A percentile compares a stretch with the other conserved stretches of the same genome.
These are phyloP conservation scores for Malacoraja senta DNA, from an alignment of 2,797 vertebrate genomes.

Conservation along the genomic window DNA sequence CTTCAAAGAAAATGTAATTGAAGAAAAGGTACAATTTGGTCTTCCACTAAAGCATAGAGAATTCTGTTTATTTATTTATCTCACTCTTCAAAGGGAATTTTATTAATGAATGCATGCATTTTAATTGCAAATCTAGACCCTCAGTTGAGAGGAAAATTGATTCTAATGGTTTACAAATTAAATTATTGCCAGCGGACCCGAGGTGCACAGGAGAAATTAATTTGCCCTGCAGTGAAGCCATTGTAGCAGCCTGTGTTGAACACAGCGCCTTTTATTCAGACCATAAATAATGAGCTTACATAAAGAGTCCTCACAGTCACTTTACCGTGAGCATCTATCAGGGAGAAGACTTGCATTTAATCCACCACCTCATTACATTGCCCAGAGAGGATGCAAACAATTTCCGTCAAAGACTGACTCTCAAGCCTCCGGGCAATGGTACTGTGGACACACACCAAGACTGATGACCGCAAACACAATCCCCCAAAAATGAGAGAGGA, in stretches of 20 bases:
- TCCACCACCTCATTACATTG: background rate
- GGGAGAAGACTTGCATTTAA: background rate
- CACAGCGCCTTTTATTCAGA: background rate
- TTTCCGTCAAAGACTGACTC: background rate
- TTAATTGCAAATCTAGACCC: conserved; percentile 45
- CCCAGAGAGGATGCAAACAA: background rate
- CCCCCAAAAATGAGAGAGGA: background rate
- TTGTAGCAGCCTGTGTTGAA: background rate
- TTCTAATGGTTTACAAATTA: conserved; percentile 45
- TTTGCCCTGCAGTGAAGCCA: background rate
- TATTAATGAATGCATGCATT: conserved; percentile 48
- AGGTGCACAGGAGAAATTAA: conserved; percentile 39
- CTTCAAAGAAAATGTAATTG: background rate
- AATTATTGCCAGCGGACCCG: conserved; percentile 39
- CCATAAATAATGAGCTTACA: background rate
- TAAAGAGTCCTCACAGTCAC: background rate
- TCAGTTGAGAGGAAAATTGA: conserved; percentile 45
- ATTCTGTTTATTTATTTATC: conserved; percentile 47
- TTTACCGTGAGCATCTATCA: background rate
- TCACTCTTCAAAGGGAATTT: conserved; percentile 45
- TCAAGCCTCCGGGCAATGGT: background rate
- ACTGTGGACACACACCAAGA: background rate
- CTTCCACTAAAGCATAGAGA: conserved; percentile 35
- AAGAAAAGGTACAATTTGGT: background rate
- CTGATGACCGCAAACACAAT: background rate